These are phyloP conservation scores for Pipistrellus kuhlii DNA, from an alignment of 2,797 vertebrate species.

Conservation along the genomic window DNA sequence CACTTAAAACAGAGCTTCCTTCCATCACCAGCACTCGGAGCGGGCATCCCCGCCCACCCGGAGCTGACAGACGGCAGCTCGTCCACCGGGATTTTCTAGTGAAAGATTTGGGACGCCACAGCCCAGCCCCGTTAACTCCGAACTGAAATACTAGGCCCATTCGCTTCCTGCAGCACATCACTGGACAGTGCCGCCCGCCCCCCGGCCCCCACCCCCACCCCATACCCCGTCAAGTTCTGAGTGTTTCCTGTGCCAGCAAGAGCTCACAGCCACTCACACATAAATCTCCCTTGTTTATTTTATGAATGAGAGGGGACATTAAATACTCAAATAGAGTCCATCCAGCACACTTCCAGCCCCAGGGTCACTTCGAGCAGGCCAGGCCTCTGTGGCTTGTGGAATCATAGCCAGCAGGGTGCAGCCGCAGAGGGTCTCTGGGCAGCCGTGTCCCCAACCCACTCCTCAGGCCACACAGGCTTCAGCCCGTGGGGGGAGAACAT, in stretches of 20 bases:
- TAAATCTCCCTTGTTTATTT: constrained; percentile 86
- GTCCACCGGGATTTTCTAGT: constrained; percentile 82
- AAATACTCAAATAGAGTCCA: constrained; percentile 85
- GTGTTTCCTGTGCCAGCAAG: constrained; percentile 69
- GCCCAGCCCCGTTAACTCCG: constrained; percentile 82
- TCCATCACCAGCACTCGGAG: constrained; percentile 83
- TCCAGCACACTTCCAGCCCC: constrained; percentile 77
- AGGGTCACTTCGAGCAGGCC: constrained; percentile 80
- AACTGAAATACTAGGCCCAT: constrained; percentile 83
- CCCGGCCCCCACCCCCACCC: neutral
- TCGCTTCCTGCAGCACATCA: constrained; percentile 87
- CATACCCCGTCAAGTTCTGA: constrained; percentile 77
- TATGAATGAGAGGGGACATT: constrained; percentile 85
- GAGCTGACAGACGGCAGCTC: constrained; percentile 81
- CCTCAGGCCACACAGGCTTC: neutral
- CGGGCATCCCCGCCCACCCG: constrained; percentile 48
- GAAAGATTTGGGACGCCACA: constrained; percentile 84
- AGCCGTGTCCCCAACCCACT: neutral
- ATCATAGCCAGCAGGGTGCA: constrained; percentile 65
- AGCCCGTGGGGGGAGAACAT: neutral
- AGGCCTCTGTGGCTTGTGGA: constrained; percentile 73
- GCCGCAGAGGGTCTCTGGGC: neutral
- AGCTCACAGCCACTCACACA: constrained; percentile 79
- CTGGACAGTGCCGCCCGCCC: constrained; percentile 82
- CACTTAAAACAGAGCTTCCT: constrained; percentile 65